Evolutionary conservation across 2,113 vertebrate species (phyloP).

Genomic region (Circaetus cinerascens): DNA sequence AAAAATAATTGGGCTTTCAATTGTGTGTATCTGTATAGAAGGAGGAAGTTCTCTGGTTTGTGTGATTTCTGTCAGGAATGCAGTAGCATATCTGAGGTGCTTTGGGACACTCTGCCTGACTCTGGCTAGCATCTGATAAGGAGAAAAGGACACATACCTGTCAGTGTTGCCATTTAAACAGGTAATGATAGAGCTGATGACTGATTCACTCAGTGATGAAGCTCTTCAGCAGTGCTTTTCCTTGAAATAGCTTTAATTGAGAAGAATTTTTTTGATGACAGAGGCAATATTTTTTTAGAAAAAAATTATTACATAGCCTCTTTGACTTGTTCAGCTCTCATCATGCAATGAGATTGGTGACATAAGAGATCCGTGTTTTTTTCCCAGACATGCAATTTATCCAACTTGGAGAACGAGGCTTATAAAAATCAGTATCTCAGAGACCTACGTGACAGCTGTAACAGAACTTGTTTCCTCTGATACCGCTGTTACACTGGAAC

Average conservation of each 20-base stretch:
- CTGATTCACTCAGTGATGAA: background rate
- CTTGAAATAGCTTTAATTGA: background rate
- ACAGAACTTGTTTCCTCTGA: background rate
- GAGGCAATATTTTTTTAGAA: accelerated
- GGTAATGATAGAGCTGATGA: background rate
- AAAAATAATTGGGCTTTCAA: background rate
- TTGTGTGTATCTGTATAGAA: background rate
- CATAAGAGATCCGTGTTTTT: background rate
- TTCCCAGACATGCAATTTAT: background rate
- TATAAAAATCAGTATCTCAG: background rate
- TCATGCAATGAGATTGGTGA: background rate
- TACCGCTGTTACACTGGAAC: background rate
- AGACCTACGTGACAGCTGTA: background rate
- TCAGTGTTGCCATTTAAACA: background rate
- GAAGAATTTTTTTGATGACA: background rate
- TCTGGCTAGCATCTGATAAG: background rate
- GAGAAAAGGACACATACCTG: background rate
- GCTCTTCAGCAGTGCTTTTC: background rate
- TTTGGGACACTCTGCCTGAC: background rate
- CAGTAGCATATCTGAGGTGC: background rate
- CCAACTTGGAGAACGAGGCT: background rate
- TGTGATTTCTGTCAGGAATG: background rate
- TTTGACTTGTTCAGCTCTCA: background rate
- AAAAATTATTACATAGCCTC: background rate
- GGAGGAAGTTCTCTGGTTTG: background rate